A percentile compares a stretch with the other conserved stretches of the same genome.
Conservation (phyloP, 2,113 vertebrate species). For the Elephantulus edwardii region DNA sequence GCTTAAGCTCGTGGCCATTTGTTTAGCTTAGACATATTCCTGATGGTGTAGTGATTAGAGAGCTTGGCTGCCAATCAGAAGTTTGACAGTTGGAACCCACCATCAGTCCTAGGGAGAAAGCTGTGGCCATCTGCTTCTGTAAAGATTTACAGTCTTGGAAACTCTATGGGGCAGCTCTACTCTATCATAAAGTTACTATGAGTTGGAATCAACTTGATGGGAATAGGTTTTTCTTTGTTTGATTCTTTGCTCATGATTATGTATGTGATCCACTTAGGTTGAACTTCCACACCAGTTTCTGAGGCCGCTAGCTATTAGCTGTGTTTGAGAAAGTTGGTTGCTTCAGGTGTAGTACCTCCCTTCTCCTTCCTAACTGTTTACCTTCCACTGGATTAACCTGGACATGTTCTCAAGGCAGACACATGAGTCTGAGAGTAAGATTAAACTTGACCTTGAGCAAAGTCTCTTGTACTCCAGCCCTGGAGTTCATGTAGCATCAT, state of each 20-base stretch:
- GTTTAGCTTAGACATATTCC: too few species aligned
- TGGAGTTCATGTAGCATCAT: background rate
- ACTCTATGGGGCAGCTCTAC: too few species aligned
- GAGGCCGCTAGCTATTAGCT: fast-evolving
- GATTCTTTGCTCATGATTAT: background rate
- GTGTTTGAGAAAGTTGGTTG: background rate
- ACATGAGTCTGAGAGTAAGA: background rate
- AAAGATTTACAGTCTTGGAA: too few species aligned
- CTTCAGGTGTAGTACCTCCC: background rate
- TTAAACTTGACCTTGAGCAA: background rate
- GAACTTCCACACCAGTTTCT: background rate
- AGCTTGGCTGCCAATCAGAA: too few species aligned
- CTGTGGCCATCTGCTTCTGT: too few species aligned
- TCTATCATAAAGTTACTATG: too few species aligned
- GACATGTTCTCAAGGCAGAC: background rate
- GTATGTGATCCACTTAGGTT: background rate
- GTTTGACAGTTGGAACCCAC: too few species aligned
- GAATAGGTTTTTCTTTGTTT: too few species aligned
- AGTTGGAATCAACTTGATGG: too few species aligned
- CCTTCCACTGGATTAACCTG: background rate
- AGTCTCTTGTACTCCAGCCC: background rate
- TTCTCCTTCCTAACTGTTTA: background rate
- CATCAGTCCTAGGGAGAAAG: too few species aligned
- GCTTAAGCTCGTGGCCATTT: background rate
- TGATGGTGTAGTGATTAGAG: too few species aligned